Base-by-base conservation (phyloP, 2,797 vertebrate genomes). In the Catharus ustulatus region DNA sequence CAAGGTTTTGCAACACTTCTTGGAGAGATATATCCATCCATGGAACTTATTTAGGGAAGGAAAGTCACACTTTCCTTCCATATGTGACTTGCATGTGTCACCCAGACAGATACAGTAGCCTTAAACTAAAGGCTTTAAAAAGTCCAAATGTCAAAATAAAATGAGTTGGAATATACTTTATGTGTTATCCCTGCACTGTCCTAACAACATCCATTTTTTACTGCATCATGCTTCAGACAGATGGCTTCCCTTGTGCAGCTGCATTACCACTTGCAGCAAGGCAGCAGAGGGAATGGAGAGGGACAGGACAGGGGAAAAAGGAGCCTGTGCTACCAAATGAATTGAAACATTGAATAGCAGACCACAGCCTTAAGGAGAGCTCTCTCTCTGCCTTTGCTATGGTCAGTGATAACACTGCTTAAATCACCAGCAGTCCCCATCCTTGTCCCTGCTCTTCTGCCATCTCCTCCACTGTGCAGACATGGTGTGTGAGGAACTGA, bases 11-110 rank as follows among this genome's bases (percentile, higher is more conserved):
- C 34, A 83, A 74, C 32, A 19, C 80, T 95, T 85, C 72, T 63
- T 29, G 34, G 58, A 84, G 76, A 68, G 58, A 72, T 4, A 11
- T 18, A 81, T 66, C 62, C 58, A 92, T 62, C 32, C 69, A 54
- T 43, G 77, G 73, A 32, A 93, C 40, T 72, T 57, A 74, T 59
- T 84, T 84, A 46, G 62, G 83, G 69, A 88, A 94, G 84, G 69
- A 88, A 61, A 95, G 45, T 93, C 49, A 68, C 26, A 74, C 58
- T 91, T 86, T 29, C 66, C 54, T 93, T 91, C 83, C 54, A 43
- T 81, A 45, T 74, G 78, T 82, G 91, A 92, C 81, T 87, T 72
- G 74, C 34, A 43, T 71, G 55, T 89, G 78, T 76, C 71, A 83
- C 71, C 54, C 58, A 48, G 64, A 71, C 29, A 77, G 72, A 87